Base-by-base conservation (phyloP, 2,888 invertebrate genomes). In the Drosophila nigritarsus region DNA sequence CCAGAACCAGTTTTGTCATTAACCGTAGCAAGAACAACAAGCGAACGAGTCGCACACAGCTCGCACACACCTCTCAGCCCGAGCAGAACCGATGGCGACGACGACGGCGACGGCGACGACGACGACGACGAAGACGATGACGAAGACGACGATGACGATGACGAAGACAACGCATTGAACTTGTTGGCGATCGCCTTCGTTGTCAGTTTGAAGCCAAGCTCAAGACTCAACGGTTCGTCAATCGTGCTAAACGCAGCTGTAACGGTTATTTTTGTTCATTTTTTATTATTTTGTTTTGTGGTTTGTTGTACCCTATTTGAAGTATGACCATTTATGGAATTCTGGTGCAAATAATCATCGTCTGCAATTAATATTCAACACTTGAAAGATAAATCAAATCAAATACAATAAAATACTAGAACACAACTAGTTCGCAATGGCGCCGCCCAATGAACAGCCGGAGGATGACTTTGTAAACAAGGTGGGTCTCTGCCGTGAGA, bases 291-390 rank as follows among this genome's bases (percentile, higher is more conserved):
- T 71, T 61, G 53, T 65, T 40, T 55, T 59, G 66, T 40, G 45
- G 2, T 45, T 15, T 11, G 3, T 7, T 30, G 40, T 32, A 62
- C 3, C n/a, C 20, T 27, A 0, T 29, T 29, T 53, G 67, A 67
- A 91, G 75, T 74, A 92, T 92, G 92, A 92, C 92, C 68, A 83
- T 92, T 76, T 92, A 92, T 89, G 91, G 91, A 54, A 85, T 92
- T 42, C 85, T 92, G 61, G 92, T 92, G 66, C 92, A 92, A 90
- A 92, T 92, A 36, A 92, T 92, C 63, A 77, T 92, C 61, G 89
- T 92, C 82, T 92, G 92, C 34, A 87, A 90, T 75, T 91, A 73
- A 45, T 73, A 48, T 24, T 30, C 15, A 11, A 3, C 20, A 13
- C 7, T 8, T 24, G 15, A 15, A 11, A n/a, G 7, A 77, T 20